Conservation (phyloP, 2,797 vertebrate species). For the Meda fulgida region DNA sequence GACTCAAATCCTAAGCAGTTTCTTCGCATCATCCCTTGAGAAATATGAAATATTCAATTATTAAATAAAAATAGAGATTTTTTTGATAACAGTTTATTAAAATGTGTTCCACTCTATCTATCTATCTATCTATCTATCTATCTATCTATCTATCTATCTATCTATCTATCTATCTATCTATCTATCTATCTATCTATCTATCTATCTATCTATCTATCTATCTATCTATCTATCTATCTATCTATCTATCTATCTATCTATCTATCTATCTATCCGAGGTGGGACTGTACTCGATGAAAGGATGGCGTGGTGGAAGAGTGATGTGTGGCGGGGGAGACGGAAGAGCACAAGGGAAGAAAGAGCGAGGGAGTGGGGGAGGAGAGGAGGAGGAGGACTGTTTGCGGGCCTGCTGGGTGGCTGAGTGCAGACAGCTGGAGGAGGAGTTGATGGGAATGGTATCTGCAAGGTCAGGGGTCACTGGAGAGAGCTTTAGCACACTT, state of each 20-base stretch:
- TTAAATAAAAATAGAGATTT: neutral
- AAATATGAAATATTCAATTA: neutral
- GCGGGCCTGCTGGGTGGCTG: slow-evolving; percentile 56
- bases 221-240: neutral
- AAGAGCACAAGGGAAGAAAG: slow-evolving; percentile 33
- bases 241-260: slow-evolving; percentile 2
- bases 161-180: no score
- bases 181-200: no score
- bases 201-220: no score
- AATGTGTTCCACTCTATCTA: neutral
- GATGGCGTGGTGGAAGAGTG: slow-evolving; percentile 39
- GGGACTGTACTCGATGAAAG: slow-evolving; percentile 25
- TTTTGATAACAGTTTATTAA: neutral
- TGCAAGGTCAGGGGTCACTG: slow-evolving; percentile 62
- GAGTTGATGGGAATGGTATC: slow-evolving; percentile 80
- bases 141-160: neutral
- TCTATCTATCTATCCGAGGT: neutral
- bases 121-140: no score
- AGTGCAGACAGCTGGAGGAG: slow-evolving; percentile 74
- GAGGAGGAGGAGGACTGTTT: slow-evolving; percentile 53
- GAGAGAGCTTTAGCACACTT: slow-evolving; percentile 78
- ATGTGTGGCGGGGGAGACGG: slow-evolving; percentile 34
- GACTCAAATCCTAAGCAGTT: slow-evolving; percentile 13
- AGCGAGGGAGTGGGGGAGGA: slow-evolving; percentile 40
- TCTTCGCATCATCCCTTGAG: slow-evolving; percentile 11